Evolutionary conservation across 1,140 invertebrate species (phyloP), one percentile per base, ranked within the genome.

Genomic region (Brachionus calyciflorus): DNA sequence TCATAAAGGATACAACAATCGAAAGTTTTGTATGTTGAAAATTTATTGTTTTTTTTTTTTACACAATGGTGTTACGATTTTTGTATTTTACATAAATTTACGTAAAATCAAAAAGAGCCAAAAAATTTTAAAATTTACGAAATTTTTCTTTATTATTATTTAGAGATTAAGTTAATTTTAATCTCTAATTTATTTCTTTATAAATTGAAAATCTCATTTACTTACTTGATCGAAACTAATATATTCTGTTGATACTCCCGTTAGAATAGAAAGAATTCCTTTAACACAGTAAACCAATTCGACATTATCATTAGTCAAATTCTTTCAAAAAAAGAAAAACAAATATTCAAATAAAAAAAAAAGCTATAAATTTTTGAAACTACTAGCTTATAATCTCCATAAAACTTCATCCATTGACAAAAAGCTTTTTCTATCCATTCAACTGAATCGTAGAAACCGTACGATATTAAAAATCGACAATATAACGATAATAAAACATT

Each of bases 371-470:
- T 7, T 46, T 46, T 14, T 7, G 2, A 63, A 63, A 65, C 24
- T 65, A 65, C 60, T 24, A 65, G n/a, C 44, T 65, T 65, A 65
- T 21, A 65, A 41, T 65, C 60, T 1, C 24, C 40, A 44, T 65
- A 65, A 44, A 24, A 65, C n/a, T 65, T 65, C 10, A 28, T 41
- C 60, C 60, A 65, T 28, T 65, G 41, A 0, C 5, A 19, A 28
- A 24, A 65, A 3, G 60, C 33, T 19, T 65, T n/a, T 26, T 65
- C 37, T 14, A 65, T 65, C 60, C 60, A 65, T 65, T 41, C 33
- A 41, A 24, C 60, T 24, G 60, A 44, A 44, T 65, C 60, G 26
- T 65, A 65, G 12, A 44, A 65, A 19, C 60, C 60, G 26, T 65
- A 65, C 12, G 60, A 65, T 4, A 65, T 21, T 19, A 65, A 65